A percentile compares a stretch with the other conserved stretches of the same genome.
phyloP scores from a whole-genome alignment of 2,888 invertebrate genomes.

The Serripes groenlandicus region DNA sequence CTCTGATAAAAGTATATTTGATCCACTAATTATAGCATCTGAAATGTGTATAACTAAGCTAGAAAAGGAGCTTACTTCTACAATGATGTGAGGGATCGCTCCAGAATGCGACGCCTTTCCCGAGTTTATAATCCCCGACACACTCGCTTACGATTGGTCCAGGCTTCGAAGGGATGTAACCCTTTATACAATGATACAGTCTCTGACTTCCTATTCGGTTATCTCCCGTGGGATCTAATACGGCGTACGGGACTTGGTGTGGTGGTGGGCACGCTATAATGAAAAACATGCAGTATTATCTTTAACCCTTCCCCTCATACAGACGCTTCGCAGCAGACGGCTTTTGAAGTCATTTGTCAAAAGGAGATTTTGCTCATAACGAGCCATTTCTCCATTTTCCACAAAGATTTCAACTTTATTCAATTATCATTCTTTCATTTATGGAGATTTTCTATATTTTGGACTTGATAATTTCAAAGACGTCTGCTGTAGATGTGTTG shows the following conservation, averaged over 20 bases:
- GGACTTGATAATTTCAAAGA: no score
- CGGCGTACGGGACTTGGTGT: slow-evolving; percentile 33
- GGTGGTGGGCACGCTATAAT: slow-evolving; percentile 50
- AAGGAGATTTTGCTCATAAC: no score
- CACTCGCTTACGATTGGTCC: slow-evolving; percentile 40
- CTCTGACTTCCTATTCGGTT: slow-evolving; percentile 40
- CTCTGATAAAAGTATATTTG: neutral
- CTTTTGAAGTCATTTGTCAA: no score
- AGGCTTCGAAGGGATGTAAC: slow-evolving; percentile 34
- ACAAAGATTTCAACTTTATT: no score
- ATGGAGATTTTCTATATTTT: no score
- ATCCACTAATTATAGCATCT: neutral
- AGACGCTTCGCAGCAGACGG: no score
- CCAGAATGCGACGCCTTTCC: slow-evolving; percentile 51
- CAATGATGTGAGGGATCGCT: slow-evolving; percentile 53
- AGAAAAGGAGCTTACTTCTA: slow-evolving; percentile 44
- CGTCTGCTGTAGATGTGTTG: no score
- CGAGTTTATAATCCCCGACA: slow-evolving; percentile 27
- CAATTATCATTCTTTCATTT: no score
- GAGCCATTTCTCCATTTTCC: no score
- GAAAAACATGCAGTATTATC: neutral
- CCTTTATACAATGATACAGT: slow-evolving; percentile 39
- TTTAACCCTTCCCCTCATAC: no score
- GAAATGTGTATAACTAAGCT: neutral
- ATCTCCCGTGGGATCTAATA: slow-evolving; percentile 30